Base-by-base conservation (phyloP, 2,888 invertebrate genomes). In the Apamea sordens region DNA sequence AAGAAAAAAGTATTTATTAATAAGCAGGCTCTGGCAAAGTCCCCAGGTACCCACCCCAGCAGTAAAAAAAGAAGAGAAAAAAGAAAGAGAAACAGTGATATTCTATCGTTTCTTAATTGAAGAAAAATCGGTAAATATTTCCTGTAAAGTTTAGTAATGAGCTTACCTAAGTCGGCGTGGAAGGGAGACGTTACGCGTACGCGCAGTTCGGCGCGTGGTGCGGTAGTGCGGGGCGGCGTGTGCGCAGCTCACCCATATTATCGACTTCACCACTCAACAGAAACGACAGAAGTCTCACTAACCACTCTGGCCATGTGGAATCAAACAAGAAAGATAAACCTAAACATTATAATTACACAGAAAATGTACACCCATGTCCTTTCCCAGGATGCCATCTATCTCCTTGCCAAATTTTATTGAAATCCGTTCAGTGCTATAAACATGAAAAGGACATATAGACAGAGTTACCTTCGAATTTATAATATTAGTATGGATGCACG, bases 171-270 rank as follows among this genome's bases (percentile, higher is more conserved):
- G 11, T 64, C 11, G 41, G 18, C 61, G 68, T 73, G 44, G 47
- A 67, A 59, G 28, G 59, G 24, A 74, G 36, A 50, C 73, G 63
- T 65, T 41, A 47, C 28, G 53, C 78, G 89, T 87, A 80, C 81
- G 73, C 82, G 77, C 79, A 76, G 81, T 50, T 77, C 81, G 76
- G 73, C 73, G 78, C 56, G 71, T 72, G 72, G 61, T 73, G 59
- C 63, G 63, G 73, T 68, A 85, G 78, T 89, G 89, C 64, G 88
- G 68, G 41, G 56, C 65, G 71, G 67, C 71, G 79, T 73, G 69
- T 41, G 72, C 67, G 36, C 79, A 24, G 0, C 64, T 61, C 70
- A 24, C 6, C 63, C 63, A n/a, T 76, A 77, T 77, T n/a, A 64
- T 76, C 75, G 61, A 70, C 32, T 73, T 76, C 64, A 70, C 79